Evolutionary conservation across 1,140 invertebrate species (phyloP).

Genomic region (Cotesia typhae): DNA sequence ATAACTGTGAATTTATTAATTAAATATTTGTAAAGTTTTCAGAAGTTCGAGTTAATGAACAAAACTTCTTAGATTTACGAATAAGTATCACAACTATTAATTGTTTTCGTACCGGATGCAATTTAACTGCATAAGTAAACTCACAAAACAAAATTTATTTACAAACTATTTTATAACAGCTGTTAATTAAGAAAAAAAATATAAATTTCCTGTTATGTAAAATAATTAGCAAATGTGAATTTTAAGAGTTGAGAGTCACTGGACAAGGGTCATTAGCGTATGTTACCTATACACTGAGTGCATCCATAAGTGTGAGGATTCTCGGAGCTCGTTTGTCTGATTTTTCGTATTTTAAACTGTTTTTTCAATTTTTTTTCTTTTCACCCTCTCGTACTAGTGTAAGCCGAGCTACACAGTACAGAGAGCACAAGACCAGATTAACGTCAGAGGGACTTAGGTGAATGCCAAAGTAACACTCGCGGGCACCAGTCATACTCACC

Average conservation of each 20-base stretch:
- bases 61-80: no score
- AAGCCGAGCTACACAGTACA: no score
- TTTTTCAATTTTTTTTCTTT: neutral
- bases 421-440: conserved; percentile 25
- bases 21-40: no score
- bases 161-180: no score
- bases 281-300: conserved; percentile 18
- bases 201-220: neutral
- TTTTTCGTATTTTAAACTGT: neutral
- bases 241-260: conserved; percentile 23
- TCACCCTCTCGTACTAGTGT: neutral
- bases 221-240: conserved; percentile 2
- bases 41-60: no score
- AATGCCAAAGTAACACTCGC: conserved; percentile 23
- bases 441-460: conserved; percentile 23
- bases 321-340: conserved; percentile 29
- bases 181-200: neutral
- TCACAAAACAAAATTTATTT: no score
- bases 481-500: neutral
- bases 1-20: no score
- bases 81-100: no score
- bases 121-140: no score
- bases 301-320: conserved; percentile 15
- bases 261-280: conserved; percentile 26
- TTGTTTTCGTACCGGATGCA: no score